Evolutionary conservation across 2,797 vertebrate species (phyloP).

Genomic region (Cheirogaleus major): DNA sequence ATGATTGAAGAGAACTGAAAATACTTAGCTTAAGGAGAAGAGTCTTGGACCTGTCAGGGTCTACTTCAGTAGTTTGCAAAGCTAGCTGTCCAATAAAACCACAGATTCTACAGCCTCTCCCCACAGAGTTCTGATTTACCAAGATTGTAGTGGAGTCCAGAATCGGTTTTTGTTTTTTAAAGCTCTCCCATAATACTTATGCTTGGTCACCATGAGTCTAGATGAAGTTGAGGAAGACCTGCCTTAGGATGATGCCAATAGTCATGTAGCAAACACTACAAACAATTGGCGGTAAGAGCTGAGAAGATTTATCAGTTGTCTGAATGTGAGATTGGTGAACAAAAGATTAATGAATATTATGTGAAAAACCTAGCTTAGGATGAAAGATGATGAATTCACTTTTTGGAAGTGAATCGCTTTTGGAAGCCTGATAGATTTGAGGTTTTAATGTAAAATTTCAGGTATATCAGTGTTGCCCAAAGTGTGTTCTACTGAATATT

Average conservation of each 20-base stretch:
- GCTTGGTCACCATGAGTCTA: background rate
- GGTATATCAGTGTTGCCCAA: background rate
- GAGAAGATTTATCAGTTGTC: background rate
- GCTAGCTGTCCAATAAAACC: background rate
- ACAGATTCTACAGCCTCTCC: background rate
- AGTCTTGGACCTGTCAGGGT: background rate
- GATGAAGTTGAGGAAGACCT: constrained; percentile 2
- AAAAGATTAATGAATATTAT: constrained; percentile 7
- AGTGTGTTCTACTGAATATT: background rate
- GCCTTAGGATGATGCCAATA: background rate
- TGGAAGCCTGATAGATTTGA: background rate
- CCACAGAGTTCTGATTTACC: background rate
- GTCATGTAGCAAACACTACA: background rate
- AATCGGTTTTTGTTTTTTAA: background rate
- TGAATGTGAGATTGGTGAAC: background rate
- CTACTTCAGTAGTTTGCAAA: background rate
- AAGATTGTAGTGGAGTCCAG: background rate
- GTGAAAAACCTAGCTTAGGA: background rate
- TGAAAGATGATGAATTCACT: background rate
- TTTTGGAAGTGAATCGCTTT: background rate
- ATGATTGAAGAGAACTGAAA: background rate
- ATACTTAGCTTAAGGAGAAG: background rate
- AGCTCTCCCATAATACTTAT: background rate
- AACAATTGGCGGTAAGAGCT: background rate
- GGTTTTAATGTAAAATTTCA: constrained; percentile 40